phyloP scores from a whole-genome alignment of 2,113 vertebrate species.

The Pelecanus crispus region DNA sequence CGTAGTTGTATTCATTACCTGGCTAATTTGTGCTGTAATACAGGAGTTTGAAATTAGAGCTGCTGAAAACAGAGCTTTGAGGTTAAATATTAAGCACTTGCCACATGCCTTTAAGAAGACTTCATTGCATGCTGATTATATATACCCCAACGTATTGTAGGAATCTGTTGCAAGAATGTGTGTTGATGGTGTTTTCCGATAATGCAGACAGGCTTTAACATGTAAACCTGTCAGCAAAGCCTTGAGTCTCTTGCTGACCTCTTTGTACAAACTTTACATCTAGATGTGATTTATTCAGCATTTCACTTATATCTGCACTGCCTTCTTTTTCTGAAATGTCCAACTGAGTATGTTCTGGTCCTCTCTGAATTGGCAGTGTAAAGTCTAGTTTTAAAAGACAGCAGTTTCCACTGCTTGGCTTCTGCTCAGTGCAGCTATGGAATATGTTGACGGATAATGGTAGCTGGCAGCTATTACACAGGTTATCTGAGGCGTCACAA shows the following conservation, averaged over 20 bases:
- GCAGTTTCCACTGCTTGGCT: not conserved
- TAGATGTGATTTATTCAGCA: not conserved
- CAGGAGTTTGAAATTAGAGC: not conserved
- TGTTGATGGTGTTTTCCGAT: not conserved
- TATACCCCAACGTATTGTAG: not conserved
- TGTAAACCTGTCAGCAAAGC: not conserved
- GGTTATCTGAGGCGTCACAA: not conserved
- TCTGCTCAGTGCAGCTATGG: not conserved
- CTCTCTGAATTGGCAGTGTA: not conserved
- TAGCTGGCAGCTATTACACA: not conserved
- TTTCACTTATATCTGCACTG: not conserved
- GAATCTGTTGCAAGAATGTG: not conserved
- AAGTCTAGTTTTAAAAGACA: not conserved
- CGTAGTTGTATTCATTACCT: not conserved
- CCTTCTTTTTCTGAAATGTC: not conserved
- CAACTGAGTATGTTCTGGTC: not conserved
- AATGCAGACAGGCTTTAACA: not conserved
- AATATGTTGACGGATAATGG: not conserved
- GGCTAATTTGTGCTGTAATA: not conserved
- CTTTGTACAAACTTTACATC: not conserved
- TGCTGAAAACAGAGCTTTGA: not conserved
- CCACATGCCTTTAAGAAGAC: not conserved
- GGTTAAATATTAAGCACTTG: not conserved
- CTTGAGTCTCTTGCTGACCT: not conserved
- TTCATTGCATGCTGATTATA: not conserved